A percentile compares a stretch with the other conserved stretches of the same genome.
Conservation (phyloP, 2,797 vertebrate genomes). For the Nyctalus aviator region DNA sequence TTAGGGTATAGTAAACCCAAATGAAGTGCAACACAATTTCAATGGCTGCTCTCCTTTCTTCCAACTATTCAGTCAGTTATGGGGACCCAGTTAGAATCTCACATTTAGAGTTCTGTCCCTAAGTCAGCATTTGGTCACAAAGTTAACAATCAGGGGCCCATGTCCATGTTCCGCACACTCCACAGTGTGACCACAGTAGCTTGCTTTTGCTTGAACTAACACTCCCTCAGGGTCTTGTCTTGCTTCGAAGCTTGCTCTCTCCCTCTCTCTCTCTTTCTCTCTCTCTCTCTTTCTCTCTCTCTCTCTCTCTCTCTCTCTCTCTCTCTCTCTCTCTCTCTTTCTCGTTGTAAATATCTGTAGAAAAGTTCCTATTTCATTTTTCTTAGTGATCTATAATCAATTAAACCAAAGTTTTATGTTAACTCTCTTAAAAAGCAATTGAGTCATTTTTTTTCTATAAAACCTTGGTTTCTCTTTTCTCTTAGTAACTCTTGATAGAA, state of each 20-base stretch:
- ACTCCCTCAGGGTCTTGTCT: neutral
- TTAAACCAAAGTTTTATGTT: slow-evolving; percentile 31
- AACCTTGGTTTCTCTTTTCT: neutral
- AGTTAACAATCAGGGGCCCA: neutral
- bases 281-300: neutral
- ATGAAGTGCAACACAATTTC: neutral
- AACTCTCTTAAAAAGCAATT: neutral
- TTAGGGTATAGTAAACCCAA: neutral
- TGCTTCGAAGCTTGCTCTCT: neutral
- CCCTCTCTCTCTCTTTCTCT: neutral
- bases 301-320: neutral
- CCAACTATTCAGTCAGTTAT: neutral
- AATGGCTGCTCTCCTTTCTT: neutral
- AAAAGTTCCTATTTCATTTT: slow-evolving; percentile 7
- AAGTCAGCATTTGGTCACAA: neutral
- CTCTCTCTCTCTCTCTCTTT: too few relatives aligned
- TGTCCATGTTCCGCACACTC: neutral
- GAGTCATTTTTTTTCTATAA: neutral
- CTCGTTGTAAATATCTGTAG: neutral
- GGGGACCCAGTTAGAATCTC: neutral
- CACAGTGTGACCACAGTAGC: neutral
- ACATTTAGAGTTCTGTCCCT: neutral
- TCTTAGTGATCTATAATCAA: neutral
- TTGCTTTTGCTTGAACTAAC: neutral
- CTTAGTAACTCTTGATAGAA: neutral